Conservation (phyloP, 2,888 invertebrate genomes). For the Melieria picta region DNA sequence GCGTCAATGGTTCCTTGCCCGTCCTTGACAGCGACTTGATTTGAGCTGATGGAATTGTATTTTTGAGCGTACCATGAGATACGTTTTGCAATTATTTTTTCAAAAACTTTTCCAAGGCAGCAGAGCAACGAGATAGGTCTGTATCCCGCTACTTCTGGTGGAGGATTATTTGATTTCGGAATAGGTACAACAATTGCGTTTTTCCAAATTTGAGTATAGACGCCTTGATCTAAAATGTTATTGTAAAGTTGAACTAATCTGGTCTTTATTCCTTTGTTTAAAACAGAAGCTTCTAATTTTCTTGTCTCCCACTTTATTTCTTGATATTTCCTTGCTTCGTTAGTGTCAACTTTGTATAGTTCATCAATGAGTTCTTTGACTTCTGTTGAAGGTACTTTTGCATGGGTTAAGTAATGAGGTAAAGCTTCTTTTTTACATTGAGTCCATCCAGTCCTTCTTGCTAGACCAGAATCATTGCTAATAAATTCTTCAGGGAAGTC, state of each 20-base stretch:
- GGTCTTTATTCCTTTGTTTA: too few relatives aligned
- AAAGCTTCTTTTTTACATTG: too few relatives aligned
- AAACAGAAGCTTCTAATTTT: too few relatives aligned
- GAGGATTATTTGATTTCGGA: constrained; percentile 9
- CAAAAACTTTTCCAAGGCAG: constrained; percentile 24
- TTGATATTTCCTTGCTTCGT: too few relatives aligned
- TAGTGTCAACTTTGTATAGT: too few relatives aligned
- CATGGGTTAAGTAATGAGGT: too few relatives aligned
- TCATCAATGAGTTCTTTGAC: background rate
- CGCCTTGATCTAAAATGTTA: background rate
- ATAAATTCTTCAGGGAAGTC: too few relatives aligned
- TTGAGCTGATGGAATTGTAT: constrained; percentile 24
- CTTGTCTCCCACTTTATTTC: too few relatives aligned
- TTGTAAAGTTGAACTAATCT: background rate
- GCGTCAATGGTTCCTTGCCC: constrained; percentile 20
- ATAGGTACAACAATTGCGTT: constrained; percentile 8
- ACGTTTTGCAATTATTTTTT: constrained; percentile 29
- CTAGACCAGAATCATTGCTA: too few relatives aligned
- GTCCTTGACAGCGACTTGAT: constrained; percentile 24
- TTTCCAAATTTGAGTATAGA: background rate
- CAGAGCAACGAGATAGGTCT: constrained; percentile 22
- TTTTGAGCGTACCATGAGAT: constrained; percentile 48
- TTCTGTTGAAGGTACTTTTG: background rate
- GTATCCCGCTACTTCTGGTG: constrained; percentile 9
- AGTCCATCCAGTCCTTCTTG: too few relatives aligned